Conservation (phyloP, 2,113 vertebrate species). For the Echinops telfairi region DNA sequence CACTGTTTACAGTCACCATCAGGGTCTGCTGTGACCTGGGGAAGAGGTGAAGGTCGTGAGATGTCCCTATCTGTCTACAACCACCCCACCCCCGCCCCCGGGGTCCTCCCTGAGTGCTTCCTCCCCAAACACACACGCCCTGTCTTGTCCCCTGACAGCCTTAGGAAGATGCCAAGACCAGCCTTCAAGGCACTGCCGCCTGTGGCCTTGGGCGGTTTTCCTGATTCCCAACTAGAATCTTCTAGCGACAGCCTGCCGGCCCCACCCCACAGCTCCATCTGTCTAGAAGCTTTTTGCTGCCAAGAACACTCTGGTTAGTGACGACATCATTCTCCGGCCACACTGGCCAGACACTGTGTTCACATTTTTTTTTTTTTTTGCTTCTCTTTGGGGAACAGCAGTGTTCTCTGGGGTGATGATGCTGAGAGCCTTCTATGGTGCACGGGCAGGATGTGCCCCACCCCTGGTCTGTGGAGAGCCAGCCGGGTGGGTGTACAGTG, state of each 20-base stretch:
- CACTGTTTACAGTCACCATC: rapidly evolving
- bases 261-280: constrained; percentile 26
- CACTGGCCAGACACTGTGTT: too few relatives aligned
- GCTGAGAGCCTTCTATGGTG: too few relatives aligned
- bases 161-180: neutral
- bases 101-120: too few relatives aligned
- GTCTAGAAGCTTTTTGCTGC: neutral
- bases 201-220: neutral
- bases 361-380: too few relatives aligned
- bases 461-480: neutral
- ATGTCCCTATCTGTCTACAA: neutral
- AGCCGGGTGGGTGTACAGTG: neutral
- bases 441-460: too few relatives aligned
- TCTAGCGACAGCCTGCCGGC: neutral
- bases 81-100: too few relatives aligned
- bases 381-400: too few relatives aligned
- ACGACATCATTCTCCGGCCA: too few relatives aligned
- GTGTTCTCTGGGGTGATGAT: too few relatives aligned
- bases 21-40: neutral
- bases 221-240: neutral
- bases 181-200: neutral
- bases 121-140: neutral
- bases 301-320: too few relatives aligned
- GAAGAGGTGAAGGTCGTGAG: rapidly evolving
- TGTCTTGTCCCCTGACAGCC: rapidly evolving